Conservation (phyloP, 2,888 invertebrate genomes). For the Pegoplata infirma region DNA sequence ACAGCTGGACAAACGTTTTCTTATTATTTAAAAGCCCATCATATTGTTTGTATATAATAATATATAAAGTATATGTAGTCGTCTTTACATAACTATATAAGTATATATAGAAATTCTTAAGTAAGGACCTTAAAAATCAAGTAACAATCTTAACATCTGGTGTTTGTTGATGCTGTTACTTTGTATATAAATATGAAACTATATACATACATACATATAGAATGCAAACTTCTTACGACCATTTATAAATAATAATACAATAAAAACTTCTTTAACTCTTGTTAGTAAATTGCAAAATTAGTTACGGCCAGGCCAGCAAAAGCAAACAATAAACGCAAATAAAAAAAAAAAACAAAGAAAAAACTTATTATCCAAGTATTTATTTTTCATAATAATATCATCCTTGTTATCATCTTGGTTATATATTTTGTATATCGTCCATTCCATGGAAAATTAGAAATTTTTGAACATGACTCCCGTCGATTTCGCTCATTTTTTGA, state of each 20-base stretch:
- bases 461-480: too few species aligned
- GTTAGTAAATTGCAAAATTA: slow-evolving; percentile 38
- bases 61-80: too few species aligned
- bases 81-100: too few species aligned
- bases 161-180: slow-evolving; percentile 15
- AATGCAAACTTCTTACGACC: not conserved
- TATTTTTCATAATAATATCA: slow-evolving; percentile 34
- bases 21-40: slow-evolving; percentile 19
- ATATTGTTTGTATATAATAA: slow-evolving; percentile 28
- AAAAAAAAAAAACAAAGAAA: not conserved
- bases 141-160: slow-evolving; percentile 41
- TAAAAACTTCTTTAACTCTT: slow-evolving; percentile 27
- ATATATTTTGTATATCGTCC: too few species aligned
- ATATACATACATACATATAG: too few species aligned
- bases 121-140: too few species aligned
- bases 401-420: slow-evolving; percentile 8
- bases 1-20: slow-evolving; percentile 48
- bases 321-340: too few species aligned
- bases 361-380: slow-evolving; percentile 37
- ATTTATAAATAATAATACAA: not conserved
- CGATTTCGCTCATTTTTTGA: too few species aligned
- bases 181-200: too few species aligned
- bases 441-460: too few species aligned
- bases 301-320: slow-evolving; percentile 18
- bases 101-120: too few species aligned